phyloP scores from a whole-genome alignment of 2,888 invertebrate species.

The Sinodicranocentrus sp. region DNA sequence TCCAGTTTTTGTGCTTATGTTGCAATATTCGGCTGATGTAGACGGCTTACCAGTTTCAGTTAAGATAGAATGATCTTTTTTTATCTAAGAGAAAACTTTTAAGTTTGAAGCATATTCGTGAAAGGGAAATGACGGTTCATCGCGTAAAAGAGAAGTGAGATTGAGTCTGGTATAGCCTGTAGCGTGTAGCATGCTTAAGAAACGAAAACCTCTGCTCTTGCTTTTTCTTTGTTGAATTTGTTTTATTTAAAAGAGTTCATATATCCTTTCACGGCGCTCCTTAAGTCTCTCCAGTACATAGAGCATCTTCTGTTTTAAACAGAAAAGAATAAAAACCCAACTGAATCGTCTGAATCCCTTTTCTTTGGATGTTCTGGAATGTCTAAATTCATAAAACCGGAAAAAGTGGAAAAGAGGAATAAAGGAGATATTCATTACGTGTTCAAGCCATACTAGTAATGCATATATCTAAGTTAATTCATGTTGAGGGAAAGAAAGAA shows the following conservation, averaged over 20 bases:
- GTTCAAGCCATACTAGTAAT: not conserved
- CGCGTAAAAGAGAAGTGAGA: slow-evolving; percentile 37
- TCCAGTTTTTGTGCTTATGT: too few relatives aligned
- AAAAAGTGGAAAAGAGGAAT: slow-evolving; percentile 27
- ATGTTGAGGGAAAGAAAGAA: slow-evolving; percentile 25
- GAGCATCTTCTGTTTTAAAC: not conserved
- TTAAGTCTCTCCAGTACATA: not conserved
- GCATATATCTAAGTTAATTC: slow-evolving; percentile 14
- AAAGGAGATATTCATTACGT: slow-evolving; percentile 44
- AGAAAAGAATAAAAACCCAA: slow-evolving; percentile 35
- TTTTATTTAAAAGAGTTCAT: slow-evolving; percentile 28
- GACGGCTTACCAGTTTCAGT: too few relatives aligned
- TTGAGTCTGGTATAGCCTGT: slow-evolving; percentile 30
- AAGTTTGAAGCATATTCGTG: slow-evolving; percentile 20
- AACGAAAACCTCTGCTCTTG: not conserved
- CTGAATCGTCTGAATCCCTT: slow-evolving; percentile 28
- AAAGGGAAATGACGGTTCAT: slow-evolving; percentile 42
- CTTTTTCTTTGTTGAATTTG: slow-evolving; percentile 29
- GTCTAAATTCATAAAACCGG: slow-evolving; percentile 47
- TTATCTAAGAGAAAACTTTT: slow-evolving; percentile 30
- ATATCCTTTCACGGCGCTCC: slow-evolving; percentile 6
- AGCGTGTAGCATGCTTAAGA: slow-evolving; percentile 34
- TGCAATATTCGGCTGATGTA: too few relatives aligned
- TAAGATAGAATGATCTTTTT: not conserved
- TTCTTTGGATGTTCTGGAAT: slow-evolving; percentile 4